phyloP scores from a whole-genome alignment of 2,888 invertebrate genomes.

The Cephonodes hylas region DNA sequence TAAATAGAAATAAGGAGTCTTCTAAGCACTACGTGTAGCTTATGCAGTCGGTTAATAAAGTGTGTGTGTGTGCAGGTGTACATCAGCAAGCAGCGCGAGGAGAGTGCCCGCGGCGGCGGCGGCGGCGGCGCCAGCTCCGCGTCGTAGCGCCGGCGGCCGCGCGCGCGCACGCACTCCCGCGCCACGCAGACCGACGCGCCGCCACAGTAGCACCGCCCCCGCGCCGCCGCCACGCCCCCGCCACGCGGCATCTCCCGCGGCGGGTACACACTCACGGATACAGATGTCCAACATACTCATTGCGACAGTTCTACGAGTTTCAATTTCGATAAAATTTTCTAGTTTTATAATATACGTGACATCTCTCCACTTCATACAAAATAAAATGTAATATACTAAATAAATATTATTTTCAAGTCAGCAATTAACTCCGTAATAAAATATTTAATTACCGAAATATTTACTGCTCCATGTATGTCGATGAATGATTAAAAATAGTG shows the following conservation, averaged over 20 bases:
- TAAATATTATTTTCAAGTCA: not conserved
- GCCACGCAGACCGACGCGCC: conserved; percentile 59
- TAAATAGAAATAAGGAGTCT: too few species aligned
- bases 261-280: not conserved
- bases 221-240: not conserved
- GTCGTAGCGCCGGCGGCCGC: conserved; percentile 61
- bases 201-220: not conserved
- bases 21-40: too few species aligned
- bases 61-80: conserved; percentile 59
- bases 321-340: not conserved
- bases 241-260: not conserved
- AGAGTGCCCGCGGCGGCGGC: conserved; percentile 33
- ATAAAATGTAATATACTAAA: not conserved
- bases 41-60: not conserved
- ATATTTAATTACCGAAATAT: not conserved
- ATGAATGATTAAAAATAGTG: not conserved
- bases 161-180: conserved; percentile 51
- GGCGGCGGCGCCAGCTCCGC: conserved; percentile 23
- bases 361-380: not conserved
- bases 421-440: not conserved
- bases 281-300: too few species aligned
- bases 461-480: not conserved
- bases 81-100: conserved; percentile 73
- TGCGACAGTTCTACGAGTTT: too few species aligned
- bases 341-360: not conserved